A percentile compares a stretch with the other conserved stretches of the same genome.
These are phyloP conservation scores for Tenthredo distinguenda DNA, from an alignment of 2,888 invertebrate genomes.

Conservation along the genomic window DNA sequence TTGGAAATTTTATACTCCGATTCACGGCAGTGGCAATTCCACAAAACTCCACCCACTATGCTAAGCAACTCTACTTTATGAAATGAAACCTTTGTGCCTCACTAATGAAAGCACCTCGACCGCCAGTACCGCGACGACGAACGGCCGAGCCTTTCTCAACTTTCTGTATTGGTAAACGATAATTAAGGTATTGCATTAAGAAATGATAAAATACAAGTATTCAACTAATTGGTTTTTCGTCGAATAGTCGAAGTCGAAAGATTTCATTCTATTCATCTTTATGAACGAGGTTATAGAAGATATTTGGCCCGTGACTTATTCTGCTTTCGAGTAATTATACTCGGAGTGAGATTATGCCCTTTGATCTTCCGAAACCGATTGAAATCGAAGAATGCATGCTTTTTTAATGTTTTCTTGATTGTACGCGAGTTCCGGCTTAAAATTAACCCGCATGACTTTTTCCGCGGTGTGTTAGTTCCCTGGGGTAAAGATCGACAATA, in stretches of 20 bases:
- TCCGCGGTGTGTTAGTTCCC: not conserved
- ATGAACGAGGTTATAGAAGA: not conserved
- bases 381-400: not conserved
- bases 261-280: not conserved
- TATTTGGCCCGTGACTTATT: not conserved
- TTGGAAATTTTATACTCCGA: conserved; percentile 41
- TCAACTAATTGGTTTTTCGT: conserved; percentile 10
- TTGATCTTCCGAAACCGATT: not conserved
- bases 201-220: conserved; percentile 3
- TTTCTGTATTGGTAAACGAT: conserved; percentile 34
- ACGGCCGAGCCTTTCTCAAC: conserved; percentile 1
- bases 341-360: not conserved
- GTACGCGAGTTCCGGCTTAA: not conserved
- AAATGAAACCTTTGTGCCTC: conserved; percentile 47
- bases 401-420: not conserved
- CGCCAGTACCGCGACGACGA: not conserved
- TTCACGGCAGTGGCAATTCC: conserved; percentile 31
- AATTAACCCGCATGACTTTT: not conserved
- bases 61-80: conserved; percentile 41
- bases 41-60: conserved; percentile 49
- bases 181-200: conserved; percentile 4
- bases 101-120: conserved; percentile 38
- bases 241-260: not conserved
- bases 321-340: not conserved
- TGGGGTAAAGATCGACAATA: not conserved